phyloP scores from a whole-genome alignment of 2,888 invertebrate genomes.

The Lochmaea crataegi region DNA sequence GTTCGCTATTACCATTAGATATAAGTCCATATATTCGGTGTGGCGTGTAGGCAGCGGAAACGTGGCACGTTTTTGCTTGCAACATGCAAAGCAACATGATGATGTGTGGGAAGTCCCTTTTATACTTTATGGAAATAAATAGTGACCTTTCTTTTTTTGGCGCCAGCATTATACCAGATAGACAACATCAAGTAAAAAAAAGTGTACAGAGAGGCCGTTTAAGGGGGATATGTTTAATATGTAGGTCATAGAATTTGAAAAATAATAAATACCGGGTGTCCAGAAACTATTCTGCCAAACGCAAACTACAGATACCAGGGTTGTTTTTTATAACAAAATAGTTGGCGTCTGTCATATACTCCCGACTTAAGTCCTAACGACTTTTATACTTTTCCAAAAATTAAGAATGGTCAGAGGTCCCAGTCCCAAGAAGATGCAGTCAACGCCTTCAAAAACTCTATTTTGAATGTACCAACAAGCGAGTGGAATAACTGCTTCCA shows the following conservation, averaged over 20 bases:
- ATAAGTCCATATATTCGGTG: constrained; percentile 31
- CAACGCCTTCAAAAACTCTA: no score
- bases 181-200: neutral
- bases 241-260: neutral
- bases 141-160: constrained; percentile 26
- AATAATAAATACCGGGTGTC: neutral
- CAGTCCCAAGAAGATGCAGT: no score
- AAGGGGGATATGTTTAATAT: neutral
- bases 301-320: no score
- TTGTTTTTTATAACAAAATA: no score
- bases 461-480: no score
- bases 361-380: no score
- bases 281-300: no score
- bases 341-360: no score
- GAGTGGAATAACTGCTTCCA: no score
- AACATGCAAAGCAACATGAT: constrained; percentile 26
- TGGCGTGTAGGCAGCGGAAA: constrained; percentile 43
- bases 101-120: constrained; percentile 23
- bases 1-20: constrained; percentile 28
- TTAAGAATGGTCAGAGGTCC: no score
- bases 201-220: neutral
- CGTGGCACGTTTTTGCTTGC: constrained; percentile 37
- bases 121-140: constrained; percentile 31
- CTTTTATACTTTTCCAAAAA: no score
- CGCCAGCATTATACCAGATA: constrained; percentile 18